A percentile compares a stretch with the other conserved stretches of the same genome.
These are phyloP conservation scores for Pomatostomus ruficeps DNA, from an alignment of 2,113 vertebrate genomes.

Conservation along the genomic window DNA sequence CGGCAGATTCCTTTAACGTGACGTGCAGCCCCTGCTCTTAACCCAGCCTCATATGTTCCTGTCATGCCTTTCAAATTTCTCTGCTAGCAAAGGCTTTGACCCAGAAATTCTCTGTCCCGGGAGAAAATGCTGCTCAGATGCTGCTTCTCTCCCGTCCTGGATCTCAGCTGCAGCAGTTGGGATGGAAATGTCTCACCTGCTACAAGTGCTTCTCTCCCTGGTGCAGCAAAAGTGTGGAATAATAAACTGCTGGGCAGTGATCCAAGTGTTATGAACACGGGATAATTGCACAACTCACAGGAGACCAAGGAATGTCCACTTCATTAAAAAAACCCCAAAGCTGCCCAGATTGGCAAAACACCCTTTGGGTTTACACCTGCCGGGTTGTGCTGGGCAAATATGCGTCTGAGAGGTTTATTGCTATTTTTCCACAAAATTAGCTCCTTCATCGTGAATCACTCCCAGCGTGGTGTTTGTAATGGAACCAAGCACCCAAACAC, in stretches of 20 bases:
- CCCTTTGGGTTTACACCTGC: neutral
- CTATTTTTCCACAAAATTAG: neutral
- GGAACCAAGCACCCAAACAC: neutral
- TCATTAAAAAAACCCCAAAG: neutral
- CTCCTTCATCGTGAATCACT: neutral
- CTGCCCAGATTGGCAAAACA: neutral
- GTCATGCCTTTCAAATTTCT: neutral
- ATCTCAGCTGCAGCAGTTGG: neutral
- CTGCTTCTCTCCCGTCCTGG: neutral
- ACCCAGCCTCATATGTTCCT: neutral
- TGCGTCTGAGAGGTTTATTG: neutral
- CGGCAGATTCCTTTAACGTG: neutral
- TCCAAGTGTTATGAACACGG: neutral
- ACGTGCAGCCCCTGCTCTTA: neutral
- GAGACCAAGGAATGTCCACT: neutral
- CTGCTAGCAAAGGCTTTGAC: neutral
- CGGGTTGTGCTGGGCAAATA: neutral
- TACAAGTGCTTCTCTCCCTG: neutral
- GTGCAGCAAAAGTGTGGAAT: neutral
- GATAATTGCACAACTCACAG: neutral
- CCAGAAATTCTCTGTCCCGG: neutral
- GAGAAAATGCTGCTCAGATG: neutral
- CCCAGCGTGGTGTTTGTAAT: neutral
- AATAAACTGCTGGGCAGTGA: neutral
- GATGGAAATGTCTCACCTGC: neutral